These are phyloP conservation scores for Capromys pilorides DNA, from an alignment of 2,797 vertebrate genomes.

Conservation along the genomic window DNA sequence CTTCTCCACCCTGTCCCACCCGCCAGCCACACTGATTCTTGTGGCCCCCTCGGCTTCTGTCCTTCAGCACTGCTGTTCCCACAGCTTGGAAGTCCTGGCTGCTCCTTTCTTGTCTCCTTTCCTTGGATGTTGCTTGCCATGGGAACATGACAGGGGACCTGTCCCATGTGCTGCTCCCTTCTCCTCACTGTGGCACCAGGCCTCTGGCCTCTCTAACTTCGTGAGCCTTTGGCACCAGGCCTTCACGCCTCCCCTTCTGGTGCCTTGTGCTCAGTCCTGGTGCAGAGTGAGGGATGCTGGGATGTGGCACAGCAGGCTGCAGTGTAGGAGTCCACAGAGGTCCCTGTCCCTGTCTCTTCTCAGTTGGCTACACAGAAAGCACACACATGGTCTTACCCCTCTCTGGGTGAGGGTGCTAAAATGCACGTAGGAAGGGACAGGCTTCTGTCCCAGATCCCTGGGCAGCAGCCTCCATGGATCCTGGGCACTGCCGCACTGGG, in stretches of 20 bases:
- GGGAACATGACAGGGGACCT: not conserved
- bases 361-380: not conserved
- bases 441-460: not conserved
- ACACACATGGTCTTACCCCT: not conserved
- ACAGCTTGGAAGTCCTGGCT: too few species aligned
- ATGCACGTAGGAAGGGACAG: not conserved
- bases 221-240: not conserved
- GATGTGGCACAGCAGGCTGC: not conserved
- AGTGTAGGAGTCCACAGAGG: not conserved
- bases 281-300: not conserved
- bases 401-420: not conserved
- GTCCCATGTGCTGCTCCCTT: fast-evolving
- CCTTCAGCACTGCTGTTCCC: not conserved
- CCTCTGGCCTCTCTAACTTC: too few species aligned
- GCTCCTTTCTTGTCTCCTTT: not conserved
- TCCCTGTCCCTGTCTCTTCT: not conserved
- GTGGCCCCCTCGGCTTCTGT: not conserved
- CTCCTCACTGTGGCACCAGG: not conserved
- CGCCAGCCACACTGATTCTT: not conserved
- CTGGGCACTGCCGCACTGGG: not conserved
- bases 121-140: not conserved
- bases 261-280: fast-evolving
- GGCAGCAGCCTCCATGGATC: not conserved
- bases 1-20: fast-evolving
- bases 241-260: not conserved